A percentile compares a stretch with the other conserved stretches of the same genome.
Conservation (phyloP, 2,113 vertebrate genomes). For the Lycaon pictus region DNA sequence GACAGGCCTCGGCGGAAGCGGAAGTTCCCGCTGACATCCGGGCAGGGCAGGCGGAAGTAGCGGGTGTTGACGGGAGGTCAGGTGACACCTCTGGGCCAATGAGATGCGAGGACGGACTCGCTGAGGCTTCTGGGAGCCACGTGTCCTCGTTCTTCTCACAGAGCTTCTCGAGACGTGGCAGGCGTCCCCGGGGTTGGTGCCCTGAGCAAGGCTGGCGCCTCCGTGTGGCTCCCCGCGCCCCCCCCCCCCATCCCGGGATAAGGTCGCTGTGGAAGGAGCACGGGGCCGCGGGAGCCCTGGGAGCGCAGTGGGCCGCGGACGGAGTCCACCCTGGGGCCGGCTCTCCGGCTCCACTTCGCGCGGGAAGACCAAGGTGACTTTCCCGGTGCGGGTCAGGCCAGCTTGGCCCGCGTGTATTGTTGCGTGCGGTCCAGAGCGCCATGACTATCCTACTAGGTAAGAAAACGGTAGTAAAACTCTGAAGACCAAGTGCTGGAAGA, state of each 20-base stretch:
- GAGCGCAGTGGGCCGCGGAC: background rate
- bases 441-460: background rate
- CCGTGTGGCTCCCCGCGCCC: too few species aligned
- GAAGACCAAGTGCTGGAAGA: background rate
- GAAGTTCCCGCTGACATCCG: fast-evolving
- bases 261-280: background rate
- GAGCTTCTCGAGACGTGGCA: background rate
- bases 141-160: background rate
- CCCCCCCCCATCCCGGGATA: background rate
- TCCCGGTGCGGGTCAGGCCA: background rate
- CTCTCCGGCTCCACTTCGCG: background rate
- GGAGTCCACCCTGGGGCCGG: background rate
- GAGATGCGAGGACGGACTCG: background rate
- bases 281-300: background rate
- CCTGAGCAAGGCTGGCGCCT: background rate
- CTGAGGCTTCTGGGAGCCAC: background rate
- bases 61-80: background rate
- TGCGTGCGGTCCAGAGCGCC: background rate
- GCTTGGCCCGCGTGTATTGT: background rate
- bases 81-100: background rate
- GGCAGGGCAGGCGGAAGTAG: fast-evolving
- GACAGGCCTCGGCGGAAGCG: background rate
- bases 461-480: conserved; percentile 9
- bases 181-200: background rate
- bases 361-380: background rate